A percentile compares a stretch with the other conserved stretches of the same genome.
Conservation (phyloP, 2,797 vertebrate species). For the Bradypus variegatus region DNA sequence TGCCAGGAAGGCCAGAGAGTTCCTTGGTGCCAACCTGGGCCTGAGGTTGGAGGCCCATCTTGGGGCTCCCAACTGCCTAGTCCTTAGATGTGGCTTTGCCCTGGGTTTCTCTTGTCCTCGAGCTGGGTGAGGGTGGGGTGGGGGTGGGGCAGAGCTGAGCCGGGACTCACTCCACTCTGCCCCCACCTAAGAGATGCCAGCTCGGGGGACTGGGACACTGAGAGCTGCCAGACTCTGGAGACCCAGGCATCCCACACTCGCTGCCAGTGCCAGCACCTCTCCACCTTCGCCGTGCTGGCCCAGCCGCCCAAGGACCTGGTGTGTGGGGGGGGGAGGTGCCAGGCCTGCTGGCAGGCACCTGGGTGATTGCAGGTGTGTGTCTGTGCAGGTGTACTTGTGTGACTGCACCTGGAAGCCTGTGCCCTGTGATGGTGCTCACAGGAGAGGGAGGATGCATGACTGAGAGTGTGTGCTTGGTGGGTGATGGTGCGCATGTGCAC, state of each 20-base stretch:
- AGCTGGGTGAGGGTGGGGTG: neutral
- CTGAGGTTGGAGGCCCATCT: neutral
- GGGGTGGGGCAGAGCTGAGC: neutral
- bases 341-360: neutral
- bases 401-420: neutral
- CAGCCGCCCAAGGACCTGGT: constrained; percentile 96
- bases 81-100: neutral
- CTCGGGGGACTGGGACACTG: constrained; percentile 93
- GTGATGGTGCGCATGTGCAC: neutral
- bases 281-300: constrained; percentile 94
- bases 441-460: neutral
- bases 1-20: neutral
- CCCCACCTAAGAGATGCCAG: constrained; percentile 84
- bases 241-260: constrained; percentile 92
- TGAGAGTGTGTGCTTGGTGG: neutral
- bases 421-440: neutral
- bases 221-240: constrained; percentile 94
- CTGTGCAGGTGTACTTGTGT: neutral
- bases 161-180: constrained; percentile 8
- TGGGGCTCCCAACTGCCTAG: neutral
- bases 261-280: constrained; percentile 95
- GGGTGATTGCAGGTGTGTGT: neutral
- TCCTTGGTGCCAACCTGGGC: neutral
- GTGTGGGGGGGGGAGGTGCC: constrained; percentile 62
- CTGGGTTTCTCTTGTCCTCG: neutral